Conservation (phyloP, 2,888 invertebrate species). For the Rosalia funebris region DNA sequence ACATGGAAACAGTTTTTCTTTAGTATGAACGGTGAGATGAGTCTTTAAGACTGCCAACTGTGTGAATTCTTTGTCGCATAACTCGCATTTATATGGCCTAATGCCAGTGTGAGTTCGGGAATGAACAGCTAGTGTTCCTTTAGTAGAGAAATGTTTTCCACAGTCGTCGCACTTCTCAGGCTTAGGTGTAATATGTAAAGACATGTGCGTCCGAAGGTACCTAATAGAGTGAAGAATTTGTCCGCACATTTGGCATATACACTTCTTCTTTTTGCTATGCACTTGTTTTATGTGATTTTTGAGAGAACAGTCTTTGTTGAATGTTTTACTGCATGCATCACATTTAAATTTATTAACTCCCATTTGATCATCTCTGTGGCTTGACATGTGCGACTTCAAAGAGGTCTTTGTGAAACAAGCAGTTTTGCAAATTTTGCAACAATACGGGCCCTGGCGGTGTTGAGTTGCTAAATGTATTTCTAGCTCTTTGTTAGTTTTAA, state of each 20-base stretch:
- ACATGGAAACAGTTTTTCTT: conserved; percentile 62
- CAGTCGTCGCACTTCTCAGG: conserved; percentile 61
- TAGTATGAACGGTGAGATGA: conserved; percentile 64
- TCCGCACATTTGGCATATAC: conserved; percentile 8
- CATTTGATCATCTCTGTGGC: conserved; percentile 31
- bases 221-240: conserved; percentile 3
- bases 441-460: conserved; percentile 29
- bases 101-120: conserved; percentile 65
- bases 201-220: not conserved
- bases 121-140: conserved; percentile 64
- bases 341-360: conserved; percentile 34
- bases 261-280: not conserved
- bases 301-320: conserved; percentile 26
- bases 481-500: conserved; percentile 43
- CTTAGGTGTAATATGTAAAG: not conserved
- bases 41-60: conserved; percentile 50
- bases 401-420: conserved; percentile 27
- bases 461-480: conserved; percentile 35
- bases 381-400: not conserved
- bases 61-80: conserved; percentile 59
- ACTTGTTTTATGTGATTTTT: conserved; percentile 35
- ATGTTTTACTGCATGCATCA: conserved; percentile 33
- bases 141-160: conserved; percentile 62
- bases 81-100: conserved; percentile 63
- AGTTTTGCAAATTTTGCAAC: conserved; percentile 34